Conservation (phyloP, 2,113 vertebrate species). For the Apeltes quadracus region DNA sequence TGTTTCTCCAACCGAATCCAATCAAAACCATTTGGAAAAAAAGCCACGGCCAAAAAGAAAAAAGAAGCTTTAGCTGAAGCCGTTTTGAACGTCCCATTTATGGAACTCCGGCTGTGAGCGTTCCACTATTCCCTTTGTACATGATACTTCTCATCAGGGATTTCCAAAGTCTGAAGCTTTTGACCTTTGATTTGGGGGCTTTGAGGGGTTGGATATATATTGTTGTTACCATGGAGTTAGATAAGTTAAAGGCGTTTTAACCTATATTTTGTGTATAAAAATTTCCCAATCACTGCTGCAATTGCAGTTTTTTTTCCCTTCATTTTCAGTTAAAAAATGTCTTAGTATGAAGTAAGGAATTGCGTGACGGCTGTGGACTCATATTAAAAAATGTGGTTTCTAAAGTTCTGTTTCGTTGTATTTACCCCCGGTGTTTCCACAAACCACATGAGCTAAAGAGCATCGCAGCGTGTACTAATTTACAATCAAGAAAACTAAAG, state of each 20-base stretch:
- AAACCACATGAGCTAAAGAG: conserved; percentile 6
- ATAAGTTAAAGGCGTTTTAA: not conserved
- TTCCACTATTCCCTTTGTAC: conserved; percentile 14
- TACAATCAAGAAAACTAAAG: not conserved
- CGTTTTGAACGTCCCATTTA: conserved; percentile 38
- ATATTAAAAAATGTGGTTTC: not conserved
- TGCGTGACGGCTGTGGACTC: not conserved
- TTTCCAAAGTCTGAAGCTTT: not conserved
- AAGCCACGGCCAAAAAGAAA: not conserved
- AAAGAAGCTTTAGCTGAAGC: conserved; percentile 6
- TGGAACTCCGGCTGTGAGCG: conserved; percentile 39
- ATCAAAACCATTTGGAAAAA: conserved; percentile 13
- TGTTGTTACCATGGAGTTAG: not conserved
- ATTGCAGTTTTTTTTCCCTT: not conserved
- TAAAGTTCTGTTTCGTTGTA: not conserved
- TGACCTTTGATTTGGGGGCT: not conserved
- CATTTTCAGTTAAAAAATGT: not conserved
- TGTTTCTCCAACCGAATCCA: not conserved
- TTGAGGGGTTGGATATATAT: not conserved
- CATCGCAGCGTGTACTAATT: conserved; percentile 10
- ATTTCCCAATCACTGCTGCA: not conserved
- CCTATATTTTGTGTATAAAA: not conserved
- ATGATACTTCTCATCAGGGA: not conserved
- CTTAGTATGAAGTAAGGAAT: not conserved
- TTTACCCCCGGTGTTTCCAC: not conserved